Percentiles rank a stretch among this genome's conserved stretches.
Evolutionary conservation across 2,888 invertebrate genomes (phyloP).

Genomic region (Diarsia brunnea): DNA sequence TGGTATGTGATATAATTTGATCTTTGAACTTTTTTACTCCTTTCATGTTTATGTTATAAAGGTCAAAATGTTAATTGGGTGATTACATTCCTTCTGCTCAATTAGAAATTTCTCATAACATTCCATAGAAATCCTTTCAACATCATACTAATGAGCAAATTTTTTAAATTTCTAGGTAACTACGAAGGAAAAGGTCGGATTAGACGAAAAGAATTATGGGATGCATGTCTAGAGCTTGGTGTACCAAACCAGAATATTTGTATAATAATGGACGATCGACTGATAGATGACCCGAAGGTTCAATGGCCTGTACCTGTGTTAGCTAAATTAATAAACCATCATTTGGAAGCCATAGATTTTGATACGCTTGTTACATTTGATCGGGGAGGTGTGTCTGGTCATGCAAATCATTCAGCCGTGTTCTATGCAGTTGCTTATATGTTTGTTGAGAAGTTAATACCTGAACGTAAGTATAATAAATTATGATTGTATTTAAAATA

Average conservation of each 20-base stretch:
- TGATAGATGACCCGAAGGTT: constrained; percentile 94
- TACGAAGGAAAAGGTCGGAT: constrained; percentile 91
- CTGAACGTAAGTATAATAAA: constrained; percentile 91
- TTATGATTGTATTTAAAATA: neutral
- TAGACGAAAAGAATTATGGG: constrained; percentile 95
- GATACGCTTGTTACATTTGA: constrained; percentile 98
- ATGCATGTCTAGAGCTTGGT: constrained; percentile 95
- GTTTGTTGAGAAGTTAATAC: constrained; percentile 94
- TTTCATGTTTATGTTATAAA: constrained; percentile 8
- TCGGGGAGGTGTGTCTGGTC: constrained; percentile 97
- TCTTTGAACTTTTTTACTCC: constrained; percentile 7
- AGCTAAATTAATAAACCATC: constrained; percentile 86
- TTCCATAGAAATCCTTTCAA: neutral
- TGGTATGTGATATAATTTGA: constrained; percentile 89
- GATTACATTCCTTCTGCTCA: constrained; percentile 9
- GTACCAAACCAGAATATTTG: constrained; percentile 94
- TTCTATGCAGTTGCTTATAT: constrained; percentile 95
- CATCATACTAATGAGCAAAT: neutral
- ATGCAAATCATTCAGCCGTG: constrained; percentile 97
- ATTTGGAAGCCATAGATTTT: constrained; percentile 94
- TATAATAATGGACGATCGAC: constrained; percentile 92
- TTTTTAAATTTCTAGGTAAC: constrained; percentile 89
- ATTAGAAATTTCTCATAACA: neutral
- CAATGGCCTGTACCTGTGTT: constrained; percentile 92
- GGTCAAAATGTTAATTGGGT: constrained; percentile 40